phyloP scores from a whole-genome alignment of 2,113 vertebrate species.

The Macquaria australasica region DNA sequence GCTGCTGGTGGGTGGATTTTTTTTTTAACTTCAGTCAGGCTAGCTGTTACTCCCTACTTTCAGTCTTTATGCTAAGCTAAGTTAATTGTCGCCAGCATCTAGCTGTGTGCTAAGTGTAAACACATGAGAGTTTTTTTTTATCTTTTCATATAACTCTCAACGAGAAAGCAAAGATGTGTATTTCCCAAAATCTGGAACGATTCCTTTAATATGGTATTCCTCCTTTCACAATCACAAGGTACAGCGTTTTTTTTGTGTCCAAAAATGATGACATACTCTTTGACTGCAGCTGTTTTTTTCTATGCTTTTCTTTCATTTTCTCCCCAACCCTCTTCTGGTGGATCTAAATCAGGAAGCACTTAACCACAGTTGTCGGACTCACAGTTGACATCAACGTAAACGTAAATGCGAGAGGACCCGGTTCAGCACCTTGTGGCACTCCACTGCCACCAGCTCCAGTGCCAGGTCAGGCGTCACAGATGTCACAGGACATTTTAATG shows the following conservation, averaged over 20 bases:
- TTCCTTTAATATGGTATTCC: neutral
- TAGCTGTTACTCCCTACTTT: neutral
- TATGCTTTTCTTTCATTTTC: neutral
- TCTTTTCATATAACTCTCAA: neutral
- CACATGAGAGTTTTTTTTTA: neutral
- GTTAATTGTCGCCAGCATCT: neutral
- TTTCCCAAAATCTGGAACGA: neutral
- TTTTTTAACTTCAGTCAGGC: neutral
- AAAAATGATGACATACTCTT: neutral
- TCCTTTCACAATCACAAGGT: neutral
- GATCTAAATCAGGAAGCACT: conserved; percentile 77
- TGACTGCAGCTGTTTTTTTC: neutral
- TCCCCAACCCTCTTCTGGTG: neutral
- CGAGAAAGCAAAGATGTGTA: neutral
- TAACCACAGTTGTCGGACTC: conserved; percentile 50
- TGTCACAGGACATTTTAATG: conserved; percentile 84
- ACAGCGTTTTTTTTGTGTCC: neutral
- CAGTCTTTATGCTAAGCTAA: neutral
- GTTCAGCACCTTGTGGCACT: conserved; percentile 73
- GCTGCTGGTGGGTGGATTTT: neutral
- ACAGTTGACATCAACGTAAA: conserved; percentile 32
- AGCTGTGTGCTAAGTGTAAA: neutral
- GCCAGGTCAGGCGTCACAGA: conserved; percentile 80
- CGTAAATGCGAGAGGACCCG: conserved; percentile 52
- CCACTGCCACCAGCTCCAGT: conserved; percentile 55